phyloP scores from a whole-genome alignment of 2,113 vertebrate species.

The Cebidichthys violaceus region DNA sequence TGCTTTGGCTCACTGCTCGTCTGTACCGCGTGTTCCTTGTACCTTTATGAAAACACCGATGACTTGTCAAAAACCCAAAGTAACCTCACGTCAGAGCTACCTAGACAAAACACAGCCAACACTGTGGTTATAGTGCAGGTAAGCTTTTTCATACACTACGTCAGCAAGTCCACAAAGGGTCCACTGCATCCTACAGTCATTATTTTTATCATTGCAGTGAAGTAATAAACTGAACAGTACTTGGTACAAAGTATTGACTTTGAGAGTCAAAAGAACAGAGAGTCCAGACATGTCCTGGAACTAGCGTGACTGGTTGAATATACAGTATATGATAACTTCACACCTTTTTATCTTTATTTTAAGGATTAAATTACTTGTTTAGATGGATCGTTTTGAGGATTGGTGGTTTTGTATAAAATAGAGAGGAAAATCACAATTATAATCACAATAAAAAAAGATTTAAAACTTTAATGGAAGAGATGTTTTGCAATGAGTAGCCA shows the following conservation, averaged over 20 bases:
- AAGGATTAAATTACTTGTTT: not conserved
- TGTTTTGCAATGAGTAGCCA: conserved; percentile 52
- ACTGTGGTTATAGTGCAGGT: not conserved
- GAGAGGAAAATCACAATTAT: not conserved
- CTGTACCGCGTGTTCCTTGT: conserved; percentile 17
- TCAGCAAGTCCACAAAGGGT: not conserved
- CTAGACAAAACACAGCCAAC: conserved; percentile 8
- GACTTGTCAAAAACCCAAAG: conserved; percentile 35
- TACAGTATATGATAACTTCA: not conserved
- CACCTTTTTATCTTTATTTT: not conserved
- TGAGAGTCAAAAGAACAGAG: not conserved
- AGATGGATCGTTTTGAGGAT: not conserved
- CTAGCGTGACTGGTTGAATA: not conserved
- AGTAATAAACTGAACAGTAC: not conserved
- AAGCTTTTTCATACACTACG: not conserved
- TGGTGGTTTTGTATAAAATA: not conserved
- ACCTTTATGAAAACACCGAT: conserved; percentile 41
- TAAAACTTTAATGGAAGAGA: not conserved
- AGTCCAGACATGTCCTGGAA: not conserved
- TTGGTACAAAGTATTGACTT: not conserved
- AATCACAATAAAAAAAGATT: no score
- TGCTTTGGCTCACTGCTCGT: conserved; percentile 59
- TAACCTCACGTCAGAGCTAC: not conserved
- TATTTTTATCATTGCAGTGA: not conserved
- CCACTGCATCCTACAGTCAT: not conserved